These are phyloP conservation scores for Pipistrellus pipistrellus DNA, from an alignment of 2,797 vertebrate species.

Conservation along the genomic window DNA sequence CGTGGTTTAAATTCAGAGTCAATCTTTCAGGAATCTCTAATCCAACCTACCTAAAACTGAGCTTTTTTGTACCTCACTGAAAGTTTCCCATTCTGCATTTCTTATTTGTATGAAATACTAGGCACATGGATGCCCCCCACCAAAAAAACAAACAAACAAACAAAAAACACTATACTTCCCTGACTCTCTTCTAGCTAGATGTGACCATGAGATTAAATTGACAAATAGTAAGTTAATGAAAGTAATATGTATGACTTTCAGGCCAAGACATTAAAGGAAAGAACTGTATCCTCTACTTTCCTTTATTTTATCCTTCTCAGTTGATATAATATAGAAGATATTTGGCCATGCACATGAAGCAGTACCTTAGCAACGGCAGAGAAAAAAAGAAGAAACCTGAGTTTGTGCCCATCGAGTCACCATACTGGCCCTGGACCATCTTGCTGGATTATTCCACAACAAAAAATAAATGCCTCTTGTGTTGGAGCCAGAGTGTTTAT, in stretches of 20 bases:
- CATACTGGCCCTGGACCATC: background rate
- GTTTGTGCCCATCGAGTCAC: background rate
- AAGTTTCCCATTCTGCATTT: conserved; percentile 12
- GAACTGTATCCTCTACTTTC: background rate
- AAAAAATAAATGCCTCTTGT: conserved; percentile 39
- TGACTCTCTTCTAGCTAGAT: background rate
- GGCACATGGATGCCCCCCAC: background rate
- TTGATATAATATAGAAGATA: background rate
- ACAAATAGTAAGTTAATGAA: conserved; percentile 35
- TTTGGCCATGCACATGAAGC: background rate
- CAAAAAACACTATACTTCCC: background rate
- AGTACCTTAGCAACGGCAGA: background rate
- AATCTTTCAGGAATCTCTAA: conserved; percentile 37
- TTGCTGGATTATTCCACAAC: background rate
- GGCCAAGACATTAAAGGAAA: background rate
- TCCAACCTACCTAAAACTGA: background rate
- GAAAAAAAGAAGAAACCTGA: background rate
- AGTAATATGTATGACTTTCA: background rate
- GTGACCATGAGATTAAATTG: conserved; percentile 6
- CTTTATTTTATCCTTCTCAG: background rate
- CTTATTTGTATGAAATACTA: background rate
- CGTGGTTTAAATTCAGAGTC: background rate
- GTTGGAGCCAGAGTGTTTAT: background rate
- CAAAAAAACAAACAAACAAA: background rate
- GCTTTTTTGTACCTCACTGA: background rate